Evolutionary conservation across 2,888 invertebrate genomes (phyloP).

Genomic region (Cenopis cana): DNA sequence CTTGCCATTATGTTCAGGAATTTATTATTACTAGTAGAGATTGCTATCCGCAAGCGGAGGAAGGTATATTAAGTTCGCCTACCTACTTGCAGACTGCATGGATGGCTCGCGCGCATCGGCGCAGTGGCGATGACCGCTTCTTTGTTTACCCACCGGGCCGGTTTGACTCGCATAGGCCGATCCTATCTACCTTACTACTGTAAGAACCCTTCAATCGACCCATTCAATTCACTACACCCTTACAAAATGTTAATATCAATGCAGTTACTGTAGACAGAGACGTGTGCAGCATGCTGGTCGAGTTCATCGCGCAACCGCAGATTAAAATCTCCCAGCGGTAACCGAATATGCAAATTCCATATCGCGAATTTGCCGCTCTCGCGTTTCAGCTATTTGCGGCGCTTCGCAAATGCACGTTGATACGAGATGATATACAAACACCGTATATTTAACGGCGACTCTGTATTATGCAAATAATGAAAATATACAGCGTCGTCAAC

Average conservation of each 20-base stretch:
- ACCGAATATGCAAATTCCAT: conserved; percentile 44
- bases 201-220: conserved; percentile 13
- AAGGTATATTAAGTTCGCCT: conserved; percentile 40
- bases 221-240: conserved; percentile 17
- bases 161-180: conserved; percentile 23
- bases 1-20: conserved; percentile 41
- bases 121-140: conserved; percentile 70
- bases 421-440: conserved; percentile 41
- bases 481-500: conserved; percentile 41
- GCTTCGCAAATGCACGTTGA: conserved; percentile 40
- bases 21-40: conserved; percentile 42
- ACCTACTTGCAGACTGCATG: conserved; percentile 40
- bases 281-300: conserved; percentile 32
- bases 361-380: conserved; percentile 41
- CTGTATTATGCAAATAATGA: conserved; percentile 42
- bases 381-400: conserved; percentile 43
- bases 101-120: conserved; percentile 49
- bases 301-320: conserved; percentile 36
- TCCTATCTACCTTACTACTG: conserved; percentile 26
- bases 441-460: conserved; percentile 40
- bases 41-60: conserved; percentile 39
- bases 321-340: conserved; percentile 43
- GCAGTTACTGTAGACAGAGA: conserved; percentile 25
- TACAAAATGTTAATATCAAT: conserved; percentile 17
- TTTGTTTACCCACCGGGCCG: conserved; percentile 69